Base-by-base conservation (phyloP, 2,113 vertebrate genomes). In the Nothocercus nigrocapillus region DNA sequence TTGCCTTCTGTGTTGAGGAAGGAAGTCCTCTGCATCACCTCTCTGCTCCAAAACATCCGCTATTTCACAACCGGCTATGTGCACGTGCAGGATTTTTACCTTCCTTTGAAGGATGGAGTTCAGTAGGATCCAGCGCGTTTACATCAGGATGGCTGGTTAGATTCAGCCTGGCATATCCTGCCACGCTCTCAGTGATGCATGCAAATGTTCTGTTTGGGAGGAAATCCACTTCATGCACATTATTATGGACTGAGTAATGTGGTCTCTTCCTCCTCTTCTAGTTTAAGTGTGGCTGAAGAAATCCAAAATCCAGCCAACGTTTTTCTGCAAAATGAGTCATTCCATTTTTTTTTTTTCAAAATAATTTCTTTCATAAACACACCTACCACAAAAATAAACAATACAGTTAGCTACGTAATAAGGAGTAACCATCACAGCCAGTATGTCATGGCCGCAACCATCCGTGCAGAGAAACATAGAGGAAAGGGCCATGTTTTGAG, bases 11-110 rank as follows among this genome's bases (percentile, higher is more conserved):
- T 88, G 85, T 44, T 72, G 80, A 94, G 96, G 96, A 96, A 97
- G 95, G 96, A 97, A 97, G 94, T 94, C 94, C 88, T 96, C 92
- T 88, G 72, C 90, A 94, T 96, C 94, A 92, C 92, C 94, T 93
- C 81, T 77, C 79, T 95, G 90, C 93, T 96, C 91, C 94, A 91
- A 95, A 96, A 97, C 94, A 94, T 96, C 92, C 90, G 76, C 69
- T 85, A 1, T 81, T 81, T 95, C 88, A 94, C 88, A 90, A 61
- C 76, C 27, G 79, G 20, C 47, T 49, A 0, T 0, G 45, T 42
- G 79, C 42, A 32, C 2, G 8, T 51, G 64, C 61, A 19, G 69
- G 67, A 28, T 59, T 88, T 53, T 30, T 76, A 42, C 42, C 0
- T 2, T 51, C 49, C 45, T 8, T 67, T 13, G 63, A 58, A 45